Evolutionary conservation across 2,797 vertebrate species (phyloP).

Genomic region (Cyclopterus lumpus): DNA sequence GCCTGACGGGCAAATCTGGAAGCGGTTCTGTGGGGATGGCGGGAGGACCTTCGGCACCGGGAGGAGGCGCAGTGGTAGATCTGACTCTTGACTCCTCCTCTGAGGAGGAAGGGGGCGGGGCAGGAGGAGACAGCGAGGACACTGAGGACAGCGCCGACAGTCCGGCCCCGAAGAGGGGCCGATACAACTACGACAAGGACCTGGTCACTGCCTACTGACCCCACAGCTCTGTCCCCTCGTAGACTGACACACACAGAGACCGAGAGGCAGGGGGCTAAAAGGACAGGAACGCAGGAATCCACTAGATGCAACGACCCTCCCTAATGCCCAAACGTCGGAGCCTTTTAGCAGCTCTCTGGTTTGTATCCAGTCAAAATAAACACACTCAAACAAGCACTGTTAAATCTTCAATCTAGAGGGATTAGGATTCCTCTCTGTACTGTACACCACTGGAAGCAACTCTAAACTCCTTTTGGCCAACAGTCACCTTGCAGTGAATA

Average conservation of each 20-base stretch:
- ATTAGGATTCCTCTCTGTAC: constrained; percentile 77
- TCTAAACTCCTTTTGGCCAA: constrained; percentile 61
- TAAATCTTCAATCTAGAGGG: constrained; percentile 74
- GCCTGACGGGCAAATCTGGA: constrained; percentile 85
- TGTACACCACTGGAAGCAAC: constrained; percentile 79
- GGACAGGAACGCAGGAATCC: constrained; percentile 78
- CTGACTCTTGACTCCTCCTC: constrained; percentile 97
- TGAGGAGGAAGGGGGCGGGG: constrained; percentile 89
- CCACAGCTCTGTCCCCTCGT: constrained; percentile 69
- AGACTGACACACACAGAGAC: constrained; percentile 74
- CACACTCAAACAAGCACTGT: constrained; percentile 75
- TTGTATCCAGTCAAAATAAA: constrained; percentile 64
- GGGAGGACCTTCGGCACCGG: constrained; percentile 71
- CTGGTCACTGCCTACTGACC: constrained; percentile 97
- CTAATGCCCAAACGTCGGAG: constrained; percentile 60
- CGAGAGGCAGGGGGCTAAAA: constrained; percentile 69
- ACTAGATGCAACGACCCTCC: constrained; percentile 69
- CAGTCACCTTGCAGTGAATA: constrained; percentile 53
- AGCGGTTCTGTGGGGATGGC: constrained; percentile 70
- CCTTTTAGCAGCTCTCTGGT: constrained; percentile 75
- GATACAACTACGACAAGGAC: constrained; percentile 96
- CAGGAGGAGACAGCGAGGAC: constrained; percentile 94
- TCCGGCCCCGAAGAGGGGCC: constrained; percentile 90
- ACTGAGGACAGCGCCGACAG: constrained; percentile 93
- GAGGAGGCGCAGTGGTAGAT: constrained; percentile 90